These are phyloP conservation scores for Clarias laeviceps DNA, from an alignment of 2,797 vertebrate genomes.

Conservation along the genomic window DNA sequence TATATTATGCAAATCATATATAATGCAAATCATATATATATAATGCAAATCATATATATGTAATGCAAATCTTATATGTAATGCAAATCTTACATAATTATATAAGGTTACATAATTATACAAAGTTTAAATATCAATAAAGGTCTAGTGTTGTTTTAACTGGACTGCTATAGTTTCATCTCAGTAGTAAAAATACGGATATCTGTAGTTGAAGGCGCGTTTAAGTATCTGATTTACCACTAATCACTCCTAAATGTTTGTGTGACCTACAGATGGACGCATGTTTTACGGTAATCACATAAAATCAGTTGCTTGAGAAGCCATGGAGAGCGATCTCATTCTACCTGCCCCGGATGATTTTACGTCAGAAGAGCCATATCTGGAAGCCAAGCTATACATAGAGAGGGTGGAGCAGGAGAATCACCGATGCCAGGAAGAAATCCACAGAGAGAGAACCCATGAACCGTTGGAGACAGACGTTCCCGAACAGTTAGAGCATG, in stretches of 20 bases:
- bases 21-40: no score
- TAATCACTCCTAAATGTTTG: neutral
- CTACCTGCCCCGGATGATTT: constrained; percentile 25
- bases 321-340: constrained; percentile 45
- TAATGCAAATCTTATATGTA: no score
- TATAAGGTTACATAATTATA: no score
- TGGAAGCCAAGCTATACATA: constrained; percentile 53
- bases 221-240: constrained; percentile 29
- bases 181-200: neutral
- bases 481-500: constrained; percentile 54
- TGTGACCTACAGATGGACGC: constrained; percentile 41
- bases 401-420: constrained; percentile 44
- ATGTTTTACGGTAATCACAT: neutral
- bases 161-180: neutral
- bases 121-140: no score
- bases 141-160: no score
- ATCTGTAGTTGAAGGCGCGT: neutral
- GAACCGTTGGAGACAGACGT: constrained; percentile 44
- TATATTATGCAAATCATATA: no score
- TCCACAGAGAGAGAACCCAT: neutral
- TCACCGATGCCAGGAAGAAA: constrained; percentile 6
- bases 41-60: no score
- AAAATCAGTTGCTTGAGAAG: constrained; percentile 20
- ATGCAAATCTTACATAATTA: no score
- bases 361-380: constrained; percentile 38